These are phyloP conservation scores for Oryzias dopingdopingensis DNA, from an alignment of 2,797 vertebrate species.

Conservation along the genomic window DNA sequence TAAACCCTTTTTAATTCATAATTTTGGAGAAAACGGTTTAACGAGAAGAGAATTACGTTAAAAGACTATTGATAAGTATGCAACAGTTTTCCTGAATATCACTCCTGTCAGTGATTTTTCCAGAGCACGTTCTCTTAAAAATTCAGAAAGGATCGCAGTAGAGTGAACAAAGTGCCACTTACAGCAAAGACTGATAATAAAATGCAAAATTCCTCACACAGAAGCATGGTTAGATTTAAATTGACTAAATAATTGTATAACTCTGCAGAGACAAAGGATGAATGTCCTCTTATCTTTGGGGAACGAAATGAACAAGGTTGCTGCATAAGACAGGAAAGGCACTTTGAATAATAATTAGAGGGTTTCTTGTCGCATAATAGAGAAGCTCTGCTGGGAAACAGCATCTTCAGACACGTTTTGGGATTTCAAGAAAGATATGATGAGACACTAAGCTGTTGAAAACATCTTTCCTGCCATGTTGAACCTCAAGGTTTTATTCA, in stretches of 20 bases:
- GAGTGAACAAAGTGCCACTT: conserved; percentile 23
- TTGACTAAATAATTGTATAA: conserved; percentile 69
- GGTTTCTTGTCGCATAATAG: conserved; percentile 34
- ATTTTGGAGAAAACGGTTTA: neutral
- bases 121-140: conserved; percentile 15
- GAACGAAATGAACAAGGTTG: conserved; percentile 56
- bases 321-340: conserved; percentile 36
- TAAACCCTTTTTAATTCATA: neutral
- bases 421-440: conserved; percentile 41
- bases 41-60: neutral
- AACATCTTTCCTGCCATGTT: conserved; percentile 9
- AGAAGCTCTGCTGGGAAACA: conserved; percentile 47
- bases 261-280: conserved; percentile 67
- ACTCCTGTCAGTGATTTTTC: conserved; percentile 6
- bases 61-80: conserved; percentile 5
- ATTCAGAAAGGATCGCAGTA: conserved; percentile 17
- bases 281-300: conserved; percentile 66
- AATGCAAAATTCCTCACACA: conserved; percentile 45
- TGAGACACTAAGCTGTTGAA: conserved; percentile 17
- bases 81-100: conserved; percentile 3
- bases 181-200: conserved; percentile 39
- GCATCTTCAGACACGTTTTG: conserved; percentile 61
- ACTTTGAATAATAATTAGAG: conserved; percentile 39
- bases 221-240: conserved; percentile 60
- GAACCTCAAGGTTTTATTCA: conserved; percentile 9